Evolutionary conservation across 2,797 vertebrate genomes (phyloP).

Genomic region (Halcyon chelicuti): DNA sequence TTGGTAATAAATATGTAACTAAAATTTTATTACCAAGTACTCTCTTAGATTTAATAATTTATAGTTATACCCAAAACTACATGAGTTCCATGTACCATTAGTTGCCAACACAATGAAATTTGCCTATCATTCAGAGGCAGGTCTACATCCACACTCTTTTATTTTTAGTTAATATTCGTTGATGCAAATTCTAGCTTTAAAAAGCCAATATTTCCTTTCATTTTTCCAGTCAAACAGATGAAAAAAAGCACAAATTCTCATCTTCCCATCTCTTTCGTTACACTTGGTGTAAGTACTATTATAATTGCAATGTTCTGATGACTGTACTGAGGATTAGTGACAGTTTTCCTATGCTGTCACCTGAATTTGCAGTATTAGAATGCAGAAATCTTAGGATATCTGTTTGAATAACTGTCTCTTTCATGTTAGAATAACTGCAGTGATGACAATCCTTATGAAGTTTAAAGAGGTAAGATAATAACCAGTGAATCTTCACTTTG

Average conservation of each 20-base stretch:
- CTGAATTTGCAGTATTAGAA: neutral
- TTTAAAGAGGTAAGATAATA: slow-evolving; percentile 44
- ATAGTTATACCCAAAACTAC: neutral
- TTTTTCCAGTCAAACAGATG: neutral
- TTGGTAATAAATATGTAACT: neutral
- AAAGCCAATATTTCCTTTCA: neutral
- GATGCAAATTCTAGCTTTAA: neutral
- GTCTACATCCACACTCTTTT: neutral
- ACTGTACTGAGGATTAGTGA: neutral
- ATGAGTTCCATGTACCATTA: neutral
- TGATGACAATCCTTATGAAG: slow-evolving; percentile 7
- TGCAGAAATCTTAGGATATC: neutral
- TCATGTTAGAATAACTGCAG: slow-evolving; percentile 23
- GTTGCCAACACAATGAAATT: neutral
- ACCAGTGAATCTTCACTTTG: slow-evolving; percentile 29
- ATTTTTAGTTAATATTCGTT: no score
- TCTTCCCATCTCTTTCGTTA: neutral
- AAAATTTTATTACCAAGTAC: neutral
- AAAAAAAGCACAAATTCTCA: neutral
- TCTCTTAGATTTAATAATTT: neutral
- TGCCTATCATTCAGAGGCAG: neutral
- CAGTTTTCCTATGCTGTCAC: neutral
- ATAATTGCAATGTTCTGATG: neutral
- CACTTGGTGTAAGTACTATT: neutral
- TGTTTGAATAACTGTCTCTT: slow-evolving; percentile 19